Evolutionary conservation across 2,113 vertebrate species (phyloP).

Genomic region (Abramis brama): DNA sequence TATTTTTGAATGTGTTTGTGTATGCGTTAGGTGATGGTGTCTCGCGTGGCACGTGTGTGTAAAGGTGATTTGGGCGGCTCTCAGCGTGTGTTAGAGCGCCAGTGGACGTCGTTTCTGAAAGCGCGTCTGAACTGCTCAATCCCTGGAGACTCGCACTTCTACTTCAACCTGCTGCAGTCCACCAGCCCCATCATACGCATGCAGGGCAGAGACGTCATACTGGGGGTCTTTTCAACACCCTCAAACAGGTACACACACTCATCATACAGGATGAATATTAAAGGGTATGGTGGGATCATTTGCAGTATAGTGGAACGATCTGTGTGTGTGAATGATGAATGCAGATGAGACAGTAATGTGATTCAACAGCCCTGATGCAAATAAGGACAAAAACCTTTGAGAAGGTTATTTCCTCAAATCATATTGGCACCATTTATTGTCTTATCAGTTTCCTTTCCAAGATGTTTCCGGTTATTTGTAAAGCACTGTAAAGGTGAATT

Average conservation of each 20-base stretch:
- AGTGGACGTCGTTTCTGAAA: slow-evolving; percentile 98
- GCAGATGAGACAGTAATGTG: slow-evolving; percentile 27
- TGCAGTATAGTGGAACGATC: neutral
- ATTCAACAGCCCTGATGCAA: slow-evolving; percentile 24
- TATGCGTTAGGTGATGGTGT: slow-evolving; percentile 86
- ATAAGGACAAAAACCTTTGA: slow-evolving; percentile 1
- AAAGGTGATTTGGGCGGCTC: slow-evolving; percentile 95
- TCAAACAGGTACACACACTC: slow-evolving; percentile 84
- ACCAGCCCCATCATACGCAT: slow-evolving; percentile 88
- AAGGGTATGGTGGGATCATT: neutral
- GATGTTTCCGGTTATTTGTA: neutral
- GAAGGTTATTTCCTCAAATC: slow-evolving; percentile 4
- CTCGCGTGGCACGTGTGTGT: slow-evolving; percentile 93
- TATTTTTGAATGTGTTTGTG: slow-evolving; percentile 38
- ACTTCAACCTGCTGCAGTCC: slow-evolving; percentile 95
- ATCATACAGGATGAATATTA: neutral
- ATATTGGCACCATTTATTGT: slow-evolving; percentile 1
- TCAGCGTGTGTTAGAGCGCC: slow-evolving; percentile 93
- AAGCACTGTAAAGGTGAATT: neutral
- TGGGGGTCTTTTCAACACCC: slow-evolving; percentile 93
- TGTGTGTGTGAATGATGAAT: slow-evolving; percentile 37
- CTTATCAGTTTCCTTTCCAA: neutral
- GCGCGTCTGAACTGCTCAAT: slow-evolving; percentile 96
- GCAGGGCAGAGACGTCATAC: slow-evolving; percentile 86
- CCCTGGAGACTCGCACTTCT: slow-evolving; percentile 95